Evolutionary conservation across 2,888 invertebrate genomes (phyloP), one percentile per base, ranked within the genome.

Genomic region (Anthrax anthrax): DNA sequence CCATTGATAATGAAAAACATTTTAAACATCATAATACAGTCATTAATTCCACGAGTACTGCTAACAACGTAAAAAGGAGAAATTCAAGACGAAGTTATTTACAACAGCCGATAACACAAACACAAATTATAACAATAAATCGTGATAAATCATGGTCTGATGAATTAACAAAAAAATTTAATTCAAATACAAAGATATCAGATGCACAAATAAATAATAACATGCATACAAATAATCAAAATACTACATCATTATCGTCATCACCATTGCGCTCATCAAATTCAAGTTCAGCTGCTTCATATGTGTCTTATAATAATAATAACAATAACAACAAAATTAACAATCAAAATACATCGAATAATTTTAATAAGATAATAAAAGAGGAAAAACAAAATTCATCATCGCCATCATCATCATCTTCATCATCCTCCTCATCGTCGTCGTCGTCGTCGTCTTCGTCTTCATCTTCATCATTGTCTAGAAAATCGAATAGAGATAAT

Each of bases 101-200:
- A 16, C 44, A 32, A 32, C n/a, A n/a, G 12, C 29, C 29, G 9
- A 23, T 8, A 23, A 32, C 13, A 32, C 3, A n/a, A 18, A n/a
- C 44, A 17, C 29, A 42, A 37, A 45, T 29, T 19, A n/a, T 40
- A 23, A 2, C 38, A 6, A 27, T 27, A 27, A 47, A 48, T 19
- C 37, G 19, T 29, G 52, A 55, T 14, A 54, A 54, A 18, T 49
- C 52, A 4, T 56, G 56, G 56, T 53, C 52, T 4, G 54, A 55
- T 9, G 55, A 56, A 37, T 46, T 55, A 2, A 53, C 52, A 2
- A 56, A 52, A 34, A 53, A 55, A 37, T 47, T 55, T 9, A 44
- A 50, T 27, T 32, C 6, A 32, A 32, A 9, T 12, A 12, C 13
- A 32, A 32, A 12, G 12, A 4, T 32, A 4, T 32, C 29, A 12